Evolutionary conservation across 1,140 invertebrate species (phyloP).

Genomic region (Trachymyrmex septentrionalis): DNA sequence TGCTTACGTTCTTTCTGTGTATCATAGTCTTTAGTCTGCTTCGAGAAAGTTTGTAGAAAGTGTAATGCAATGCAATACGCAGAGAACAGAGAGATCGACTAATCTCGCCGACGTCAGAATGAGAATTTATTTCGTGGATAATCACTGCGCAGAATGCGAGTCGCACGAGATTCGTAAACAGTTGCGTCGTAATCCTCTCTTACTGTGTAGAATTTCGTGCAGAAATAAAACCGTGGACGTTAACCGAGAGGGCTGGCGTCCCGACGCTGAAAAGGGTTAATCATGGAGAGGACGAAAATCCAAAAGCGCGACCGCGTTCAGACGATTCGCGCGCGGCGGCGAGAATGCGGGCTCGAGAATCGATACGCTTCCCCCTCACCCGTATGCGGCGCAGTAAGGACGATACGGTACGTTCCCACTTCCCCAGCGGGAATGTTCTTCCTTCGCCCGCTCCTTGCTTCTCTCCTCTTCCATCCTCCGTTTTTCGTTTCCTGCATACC

Average conservation of each 20-base stretch:
- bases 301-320: neutral
- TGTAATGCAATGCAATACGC: neutral
- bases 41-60: neutral
- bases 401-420: neutral
- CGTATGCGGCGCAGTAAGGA: constrained; percentile 41
- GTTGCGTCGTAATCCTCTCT: neutral
- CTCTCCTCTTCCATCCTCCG: neutral
- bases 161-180: neutral
- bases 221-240: neutral
- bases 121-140: neutral
- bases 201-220: too few relatives aligned
- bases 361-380: constrained; percentile 22
- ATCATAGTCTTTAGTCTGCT: too few relatives aligned
- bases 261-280: neutral
- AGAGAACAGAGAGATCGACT: neutral
- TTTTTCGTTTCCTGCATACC: neutral
- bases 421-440: neutral
- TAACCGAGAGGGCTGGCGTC: neutral
- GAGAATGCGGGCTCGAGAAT: constrained; percentile 39
- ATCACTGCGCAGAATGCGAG: neutral
- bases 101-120: constrained; percentile 12
- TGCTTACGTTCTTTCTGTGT: too few relatives aligned
- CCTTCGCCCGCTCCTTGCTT: too few relatives aligned
- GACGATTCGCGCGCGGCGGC: constrained; percentile 29
- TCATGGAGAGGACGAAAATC: neutral